Evolutionary conservation across 2,113 vertebrate species (phyloP).

Genomic region (Scopus umbretta): DNA sequence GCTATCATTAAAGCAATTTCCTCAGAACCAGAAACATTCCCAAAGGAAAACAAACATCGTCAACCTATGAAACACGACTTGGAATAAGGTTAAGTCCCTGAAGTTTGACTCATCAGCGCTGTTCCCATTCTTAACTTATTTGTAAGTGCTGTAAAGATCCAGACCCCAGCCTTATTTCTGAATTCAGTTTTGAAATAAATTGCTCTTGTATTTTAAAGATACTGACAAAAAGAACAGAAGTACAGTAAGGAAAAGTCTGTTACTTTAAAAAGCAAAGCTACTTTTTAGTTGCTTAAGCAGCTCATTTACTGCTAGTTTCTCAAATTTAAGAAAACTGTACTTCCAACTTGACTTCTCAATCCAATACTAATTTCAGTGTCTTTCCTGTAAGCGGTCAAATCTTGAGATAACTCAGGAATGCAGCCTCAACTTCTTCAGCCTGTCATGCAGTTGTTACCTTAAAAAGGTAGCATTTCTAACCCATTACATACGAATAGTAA

Average conservation of each 20-base stretch:
- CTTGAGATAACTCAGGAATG: neutral
- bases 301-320: neutral
- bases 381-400: neutral
- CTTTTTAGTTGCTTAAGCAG: neutral
- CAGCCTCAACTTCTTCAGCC: neutral
- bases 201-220: neutral
- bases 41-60: neutral
- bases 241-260: neutral
- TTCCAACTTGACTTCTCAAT: neutral
- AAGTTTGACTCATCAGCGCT: neutral
- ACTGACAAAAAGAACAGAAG: neutral
- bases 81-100: neutral
- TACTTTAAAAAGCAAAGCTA: neutral
- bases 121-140: neutral
- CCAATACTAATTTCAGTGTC: neutral
- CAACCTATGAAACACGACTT: neutral
- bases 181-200: neutral
- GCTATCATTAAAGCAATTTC: neutral
- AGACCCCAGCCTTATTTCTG: neutral
- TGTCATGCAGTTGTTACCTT: neutral
- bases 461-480: neutral
- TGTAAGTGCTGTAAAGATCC: neutral
- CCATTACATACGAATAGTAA: accelerated
- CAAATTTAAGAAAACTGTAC: neutral
- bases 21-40: neutral